Evolutionary conservation across 2,113 vertebrate species (phyloP).

Genomic region (Cynoglossus semilaevis): DNA sequence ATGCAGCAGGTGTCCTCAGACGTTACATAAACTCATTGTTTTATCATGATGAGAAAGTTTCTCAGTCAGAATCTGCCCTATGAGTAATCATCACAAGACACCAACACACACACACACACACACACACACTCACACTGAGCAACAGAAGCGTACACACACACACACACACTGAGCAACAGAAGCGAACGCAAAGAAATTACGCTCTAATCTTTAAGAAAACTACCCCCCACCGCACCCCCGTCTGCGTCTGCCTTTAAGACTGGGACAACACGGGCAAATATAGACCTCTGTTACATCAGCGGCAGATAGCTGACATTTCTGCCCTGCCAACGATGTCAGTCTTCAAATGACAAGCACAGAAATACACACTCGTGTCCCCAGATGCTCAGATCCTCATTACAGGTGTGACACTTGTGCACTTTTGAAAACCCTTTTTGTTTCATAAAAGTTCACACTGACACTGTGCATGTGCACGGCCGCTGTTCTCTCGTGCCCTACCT

Average conservation of each 20-base stretch:
- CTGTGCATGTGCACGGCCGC: background rate
- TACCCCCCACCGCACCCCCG: slow-evolving; percentile 14
- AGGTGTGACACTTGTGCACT: background rate
- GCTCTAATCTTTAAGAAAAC: background rate
- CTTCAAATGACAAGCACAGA: slow-evolving; percentile 53
- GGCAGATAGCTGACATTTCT: slow-evolving; percentile 59
- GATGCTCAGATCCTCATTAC: slow-evolving; percentile 10
- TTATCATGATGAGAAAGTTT: slow-evolving; percentile 72
- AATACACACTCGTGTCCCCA: slow-evolving; percentile 42
- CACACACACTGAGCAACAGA: too few species aligned
- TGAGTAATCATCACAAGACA: slow-evolving; percentile 78
- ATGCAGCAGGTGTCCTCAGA: slow-evolving; percentile 70
- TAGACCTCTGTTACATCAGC: slow-evolving; percentile 52
- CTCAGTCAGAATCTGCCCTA: slow-evolving; percentile 80
- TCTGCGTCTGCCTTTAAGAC: slow-evolving; percentile 28
- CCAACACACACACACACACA: slow-evolving; percentile 48
- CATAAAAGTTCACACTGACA: background rate
- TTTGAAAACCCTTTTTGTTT: background rate
- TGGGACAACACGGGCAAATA: slow-evolving; percentile 52
- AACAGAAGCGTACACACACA: too few species aligned
- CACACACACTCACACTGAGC: slow-evolving; percentile 3
- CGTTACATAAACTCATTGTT: slow-evolving; percentile 56
- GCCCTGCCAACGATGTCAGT: slow-evolving; percentile 53
- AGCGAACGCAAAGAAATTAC: too few species aligned
- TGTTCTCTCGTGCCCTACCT: slow-evolving; percentile 67